Base-by-base conservation (phyloP, 2,888 invertebrate species). In the Rhamphomyia laevipes region DNA sequence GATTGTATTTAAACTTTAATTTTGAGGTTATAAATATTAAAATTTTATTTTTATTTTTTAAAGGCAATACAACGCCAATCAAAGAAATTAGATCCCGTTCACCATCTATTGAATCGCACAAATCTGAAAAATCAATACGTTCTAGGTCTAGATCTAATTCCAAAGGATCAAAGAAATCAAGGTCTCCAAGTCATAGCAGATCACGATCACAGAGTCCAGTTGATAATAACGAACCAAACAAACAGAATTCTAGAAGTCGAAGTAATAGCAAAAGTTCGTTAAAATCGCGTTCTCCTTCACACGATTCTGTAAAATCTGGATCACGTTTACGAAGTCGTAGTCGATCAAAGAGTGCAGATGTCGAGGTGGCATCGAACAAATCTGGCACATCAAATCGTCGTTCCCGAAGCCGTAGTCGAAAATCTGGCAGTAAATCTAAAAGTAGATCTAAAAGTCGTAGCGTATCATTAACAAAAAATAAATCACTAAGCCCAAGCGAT, bases 391-490 rank as follows among this genome's bases (percentile, higher is more conserved):
- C 31, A 17, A 30, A 37, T 17, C 31, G 48, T 5, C 31, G 30
- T 43, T 27, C 23, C 23, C 23, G 23, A 7, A 27, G 23, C 7
- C 23, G 23, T 0, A 67, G 69, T 2, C 63, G 68, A 18, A 56
- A 53, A 43, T 54, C 50, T 12, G 49, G 53, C 51, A 45, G 41
- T 27, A 38, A 27, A 9, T 35, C 30, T 6, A 30, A 31, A n/a
- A 31, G 30, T 11, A 58, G 53, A 41, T 58, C 59, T 17, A 59
- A 61, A 37, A 66, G 65, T 10, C 62, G 59, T 18, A 64, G 64
- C 49, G 58, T 59, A 9, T 60, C 57, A 51, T 50, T 50, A 50
- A 51, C 46, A 48, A 59, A 58, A 53, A 64, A 61, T 17, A 27
- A 46, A 11, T 38, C 27, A 30, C 17, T 37, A 15, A 49, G 45